Evolutionary conservation across 2,888 invertebrate genomes (phyloP).

Genomic region (Ophion obscuratus): DNA sequence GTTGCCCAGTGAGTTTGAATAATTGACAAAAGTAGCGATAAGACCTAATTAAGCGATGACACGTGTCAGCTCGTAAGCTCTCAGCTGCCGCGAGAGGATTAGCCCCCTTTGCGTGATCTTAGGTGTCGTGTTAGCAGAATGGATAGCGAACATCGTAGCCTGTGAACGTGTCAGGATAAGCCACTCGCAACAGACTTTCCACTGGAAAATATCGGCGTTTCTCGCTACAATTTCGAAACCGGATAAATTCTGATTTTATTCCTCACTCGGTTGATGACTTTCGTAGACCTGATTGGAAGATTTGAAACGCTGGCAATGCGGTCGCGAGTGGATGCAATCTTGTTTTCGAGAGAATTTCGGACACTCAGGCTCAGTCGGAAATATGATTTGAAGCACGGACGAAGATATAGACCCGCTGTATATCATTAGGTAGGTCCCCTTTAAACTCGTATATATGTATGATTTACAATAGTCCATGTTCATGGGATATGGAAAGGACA

Average conservation of each 20-base stretch:
- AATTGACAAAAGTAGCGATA: too few species aligned
- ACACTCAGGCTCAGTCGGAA: conserved; percentile 5
- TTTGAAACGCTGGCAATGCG: neutral
- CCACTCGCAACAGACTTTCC: too few species aligned
- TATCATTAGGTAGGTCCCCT: neutral
- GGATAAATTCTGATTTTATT: neutral
- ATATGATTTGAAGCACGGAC: neutral
- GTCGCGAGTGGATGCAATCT: conserved; percentile 7
- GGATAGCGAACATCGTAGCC: too few species aligned
- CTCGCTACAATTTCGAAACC: too few species aligned
- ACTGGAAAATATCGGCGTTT: too few species aligned
- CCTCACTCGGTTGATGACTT: neutral
- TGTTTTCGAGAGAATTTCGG: conserved; percentile 11
- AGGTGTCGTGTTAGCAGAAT: too few species aligned
- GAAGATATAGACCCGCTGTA: neutral
- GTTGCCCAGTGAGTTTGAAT: too few species aligned
- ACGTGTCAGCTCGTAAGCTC: too few species aligned
- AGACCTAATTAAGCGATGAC: too few species aligned
- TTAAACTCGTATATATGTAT: conserved; percentile 14
- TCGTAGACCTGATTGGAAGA: neutral
- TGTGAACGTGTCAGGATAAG: too few species aligned
- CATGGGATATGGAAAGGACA: conserved; percentile 14
- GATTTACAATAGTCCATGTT: conserved; percentile 20
- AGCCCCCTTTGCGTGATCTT: too few species aligned
- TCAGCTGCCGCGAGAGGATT: too few species aligned